A percentile compares a stretch with the other conserved stretches of the same genome.
phyloP scores from a whole-genome alignment of 1,140 invertebrate species.

The Apis dorsata region DNA sequence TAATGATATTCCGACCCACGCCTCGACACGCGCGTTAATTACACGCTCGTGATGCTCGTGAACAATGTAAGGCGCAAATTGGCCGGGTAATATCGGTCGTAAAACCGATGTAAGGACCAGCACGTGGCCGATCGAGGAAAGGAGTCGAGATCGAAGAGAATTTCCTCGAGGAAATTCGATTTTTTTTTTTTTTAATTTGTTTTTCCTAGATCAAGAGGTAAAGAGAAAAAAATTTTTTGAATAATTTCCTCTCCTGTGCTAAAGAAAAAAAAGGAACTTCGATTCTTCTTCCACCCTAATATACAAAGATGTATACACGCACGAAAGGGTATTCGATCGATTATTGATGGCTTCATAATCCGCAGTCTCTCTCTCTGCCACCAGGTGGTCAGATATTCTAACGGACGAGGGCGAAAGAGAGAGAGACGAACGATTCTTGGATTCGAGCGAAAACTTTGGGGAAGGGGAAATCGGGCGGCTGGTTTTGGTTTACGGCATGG shows the following conservation, averaged over 20 bases:
- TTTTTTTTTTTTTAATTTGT: too few relatives aligned
- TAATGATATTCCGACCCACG: conserved; percentile 53
- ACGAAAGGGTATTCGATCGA: conserved; percentile 55
- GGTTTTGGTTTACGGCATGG: conserved; percentile 67
- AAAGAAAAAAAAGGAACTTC: too few relatives aligned
- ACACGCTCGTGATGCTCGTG: conserved; percentile 37
- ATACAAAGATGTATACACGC: not conserved
- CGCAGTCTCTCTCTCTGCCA: conserved; percentile 61
- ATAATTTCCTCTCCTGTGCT: too few relatives aligned
- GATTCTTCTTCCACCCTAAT: not conserved
- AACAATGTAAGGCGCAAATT: conserved; percentile 55
- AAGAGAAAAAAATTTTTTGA: too few relatives aligned
- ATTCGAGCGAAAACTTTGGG: not conserved
- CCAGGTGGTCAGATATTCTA: conserved; percentile 68
- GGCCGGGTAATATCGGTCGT: conserved; percentile 42
- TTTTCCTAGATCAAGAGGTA: too few relatives aligned
- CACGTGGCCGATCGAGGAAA: conserved; percentile 26
- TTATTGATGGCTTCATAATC: conserved; percentile 73
- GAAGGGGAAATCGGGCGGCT: conserved; percentile 10
- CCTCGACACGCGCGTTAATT: conserved; percentile 47
- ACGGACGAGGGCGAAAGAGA: conserved; percentile 15
- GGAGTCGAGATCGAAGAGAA: too few relatives aligned
- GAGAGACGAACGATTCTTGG: conserved; percentile 12
- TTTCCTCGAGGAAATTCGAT: too few relatives aligned
- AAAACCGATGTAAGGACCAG: not conserved